Conservation (phyloP, 2,888 invertebrate species). For the Hesperia comma region DNA sequence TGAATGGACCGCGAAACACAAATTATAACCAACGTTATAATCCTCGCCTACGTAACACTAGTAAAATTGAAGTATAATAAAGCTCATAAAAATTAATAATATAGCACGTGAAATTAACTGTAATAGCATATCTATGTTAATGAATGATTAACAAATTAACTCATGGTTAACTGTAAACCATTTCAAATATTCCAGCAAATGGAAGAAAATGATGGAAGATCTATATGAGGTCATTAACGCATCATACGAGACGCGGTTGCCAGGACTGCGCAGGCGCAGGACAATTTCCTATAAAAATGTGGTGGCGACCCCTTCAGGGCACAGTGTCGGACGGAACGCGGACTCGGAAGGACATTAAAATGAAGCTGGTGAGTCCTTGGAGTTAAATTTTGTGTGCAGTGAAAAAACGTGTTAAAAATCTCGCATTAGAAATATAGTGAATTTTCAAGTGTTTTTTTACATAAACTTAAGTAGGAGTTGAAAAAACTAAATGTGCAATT, state of each 20-base stretch:
- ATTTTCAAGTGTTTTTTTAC: conserved; percentile 19
- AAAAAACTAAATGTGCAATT: conserved; percentile 22
- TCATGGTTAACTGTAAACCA: background rate
- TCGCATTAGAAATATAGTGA: conserved; percentile 9
- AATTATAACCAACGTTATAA: background rate
- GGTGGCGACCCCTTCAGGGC: conserved; percentile 61
- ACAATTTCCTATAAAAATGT: conserved; percentile 75
- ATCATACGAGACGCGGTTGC: conserved; percentile 59
- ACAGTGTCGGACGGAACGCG: conserved; percentile 71
- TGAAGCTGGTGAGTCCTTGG: conserved; percentile 82
- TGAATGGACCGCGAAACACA: background rate
- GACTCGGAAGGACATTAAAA: conserved; percentile 74
- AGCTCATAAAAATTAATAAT: too few relatives aligned
- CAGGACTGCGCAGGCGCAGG: conserved; percentile 62
- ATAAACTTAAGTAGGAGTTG: background rate
- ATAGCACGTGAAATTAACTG: too few relatives aligned
- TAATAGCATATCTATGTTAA: background rate
- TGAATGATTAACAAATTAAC: background rate
- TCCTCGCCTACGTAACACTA: too few relatives aligned
- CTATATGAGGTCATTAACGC: conserved; percentile 69
- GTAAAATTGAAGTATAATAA: too few relatives aligned
- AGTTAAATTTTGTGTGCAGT: conserved; percentile 47
- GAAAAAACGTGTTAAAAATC: conserved; percentile 26
- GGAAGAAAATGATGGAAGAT: conserved; percentile 14
- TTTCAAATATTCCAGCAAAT: conserved; percentile 38